Conservation (phyloP, 2,888 invertebrate species). For the Adineta ricciae region DNA sequence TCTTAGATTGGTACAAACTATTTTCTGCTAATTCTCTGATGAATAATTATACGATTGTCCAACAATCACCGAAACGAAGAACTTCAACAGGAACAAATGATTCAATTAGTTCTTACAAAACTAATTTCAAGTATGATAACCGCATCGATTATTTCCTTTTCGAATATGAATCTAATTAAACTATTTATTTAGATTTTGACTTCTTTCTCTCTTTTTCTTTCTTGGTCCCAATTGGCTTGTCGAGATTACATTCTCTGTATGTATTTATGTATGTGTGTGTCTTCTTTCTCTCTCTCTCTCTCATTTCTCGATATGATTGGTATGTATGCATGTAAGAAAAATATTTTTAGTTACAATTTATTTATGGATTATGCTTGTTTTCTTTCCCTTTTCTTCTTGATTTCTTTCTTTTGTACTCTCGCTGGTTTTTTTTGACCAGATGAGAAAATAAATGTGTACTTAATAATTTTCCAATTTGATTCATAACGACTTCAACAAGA, state of each 20-base stretch:
- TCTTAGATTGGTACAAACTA: conserved; percentile 30
- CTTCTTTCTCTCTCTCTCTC: neutral
- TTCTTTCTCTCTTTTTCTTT: neutral
- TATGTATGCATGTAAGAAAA: conserved; percentile 5
- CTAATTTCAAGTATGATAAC: neutral
- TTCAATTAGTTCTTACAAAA: neutral
- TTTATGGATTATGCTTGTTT: conserved; percentile 15
- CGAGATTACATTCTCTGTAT: conserved; percentile 2
- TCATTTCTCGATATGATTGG: neutral
- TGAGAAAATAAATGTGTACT: conserved; percentile 10
- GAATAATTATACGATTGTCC: conserved; percentile 25
- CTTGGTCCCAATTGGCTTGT: neutral
- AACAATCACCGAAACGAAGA: conserved; percentile 2
- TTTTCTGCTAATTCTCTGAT: conserved; percentile 32
- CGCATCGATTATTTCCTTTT: neutral
- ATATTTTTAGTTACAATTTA: conserved; percentile 15
- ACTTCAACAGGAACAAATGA: neutral
- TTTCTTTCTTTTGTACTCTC: neutral
- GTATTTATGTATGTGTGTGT: neutral
- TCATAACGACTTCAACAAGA: too few relatives aligned
- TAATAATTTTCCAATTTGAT: neutral
- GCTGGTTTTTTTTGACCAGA: neutral
- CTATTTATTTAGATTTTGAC: neutral
- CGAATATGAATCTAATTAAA: neutral
- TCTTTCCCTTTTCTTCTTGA: neutral